Percentiles rank a stretch among this genome's conserved stretches.
Evolutionary conservation across 2,797 vertebrate genomes (phyloP).

Genomic region (Tragopan temminckii): DNA sequence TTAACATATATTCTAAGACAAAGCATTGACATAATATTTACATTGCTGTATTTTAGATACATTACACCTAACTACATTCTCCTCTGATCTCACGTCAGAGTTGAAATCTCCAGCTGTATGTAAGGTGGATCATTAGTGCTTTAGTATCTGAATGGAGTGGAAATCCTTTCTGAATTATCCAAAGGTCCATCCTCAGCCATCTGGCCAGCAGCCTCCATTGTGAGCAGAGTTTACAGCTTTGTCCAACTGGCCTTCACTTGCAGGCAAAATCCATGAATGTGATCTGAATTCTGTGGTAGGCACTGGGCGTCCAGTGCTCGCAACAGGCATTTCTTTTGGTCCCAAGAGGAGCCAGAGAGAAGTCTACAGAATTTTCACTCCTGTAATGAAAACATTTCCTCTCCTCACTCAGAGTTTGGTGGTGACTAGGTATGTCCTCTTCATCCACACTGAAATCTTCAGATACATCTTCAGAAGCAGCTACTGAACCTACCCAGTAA

Average conservation of each 20-base stretch:
- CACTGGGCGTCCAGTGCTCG: not conserved
- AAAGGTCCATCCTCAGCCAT: not conserved
- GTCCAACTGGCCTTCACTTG: not conserved
- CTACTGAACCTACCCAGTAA: not conserved
- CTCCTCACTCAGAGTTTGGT: not conserved
- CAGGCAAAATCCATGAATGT: not conserved
- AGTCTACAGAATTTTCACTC: not conserved
- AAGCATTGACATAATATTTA: slow-evolving; percentile 38
- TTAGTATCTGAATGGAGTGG: not conserved
- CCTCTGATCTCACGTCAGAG: not conserved
- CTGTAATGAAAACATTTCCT: not conserved
- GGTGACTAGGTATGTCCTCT: not conserved
- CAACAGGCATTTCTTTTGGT: rapidly evolving
- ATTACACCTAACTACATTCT: not conserved
- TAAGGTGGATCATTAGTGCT: not conserved
- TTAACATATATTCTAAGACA: slow-evolving; percentile 12
- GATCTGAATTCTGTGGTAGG: rapidly evolving
- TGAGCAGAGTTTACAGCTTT: not conserved
- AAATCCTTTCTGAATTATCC: not conserved
- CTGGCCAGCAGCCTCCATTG: not conserved
- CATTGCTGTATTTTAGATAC: not conserved
- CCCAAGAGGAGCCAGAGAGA: rapidly evolving
- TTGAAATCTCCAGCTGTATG: not conserved
- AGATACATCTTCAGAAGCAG: not conserved
- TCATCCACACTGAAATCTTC: not conserved